Conservation (phyloP, 2,888 invertebrate species). For the Drosophila mulleri region DNA sequence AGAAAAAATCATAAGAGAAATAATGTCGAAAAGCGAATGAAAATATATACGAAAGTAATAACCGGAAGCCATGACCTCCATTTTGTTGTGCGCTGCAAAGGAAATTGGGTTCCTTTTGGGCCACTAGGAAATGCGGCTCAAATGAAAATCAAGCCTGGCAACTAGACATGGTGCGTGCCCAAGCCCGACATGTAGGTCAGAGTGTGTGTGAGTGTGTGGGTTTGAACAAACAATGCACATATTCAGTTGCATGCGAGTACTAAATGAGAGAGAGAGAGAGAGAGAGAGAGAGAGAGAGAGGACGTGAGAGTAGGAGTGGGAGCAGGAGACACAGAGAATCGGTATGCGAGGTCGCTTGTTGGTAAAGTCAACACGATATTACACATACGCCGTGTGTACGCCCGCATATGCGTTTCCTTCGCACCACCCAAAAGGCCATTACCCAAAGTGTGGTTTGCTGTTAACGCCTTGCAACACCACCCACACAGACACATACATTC, state of each 20-base stretch:
- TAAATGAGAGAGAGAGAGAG: slow-evolving; percentile 16
- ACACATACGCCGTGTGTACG: slow-evolving; percentile 52
- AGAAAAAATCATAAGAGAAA: slow-evolving; percentile 13
- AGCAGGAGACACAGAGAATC: not conserved
- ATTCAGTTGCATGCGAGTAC: slow-evolving; percentile 39
- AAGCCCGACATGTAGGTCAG: slow-evolving; percentile 48
- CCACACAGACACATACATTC: slow-evolving; percentile 4
- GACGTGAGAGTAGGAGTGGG: no score
- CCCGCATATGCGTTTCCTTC: slow-evolving; percentile 38
- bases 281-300: no score
- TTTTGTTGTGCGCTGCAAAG: slow-evolving; percentile 25
- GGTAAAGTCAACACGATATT: slow-evolving; percentile 67
- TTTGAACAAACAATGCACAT: slow-evolving; percentile 53
- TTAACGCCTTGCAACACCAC: slow-evolving; percentile 61
- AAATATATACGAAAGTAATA: slow-evolving; percentile 46
- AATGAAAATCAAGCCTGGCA: slow-evolving; percentile 66
- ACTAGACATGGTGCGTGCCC: slow-evolving; percentile 51
- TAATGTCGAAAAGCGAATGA: slow-evolving; percentile 11
- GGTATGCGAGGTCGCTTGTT: slow-evolving; percentile 44
- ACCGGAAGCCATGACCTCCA: slow-evolving; percentile 66
- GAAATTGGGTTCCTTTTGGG: slow-evolving; percentile 38
- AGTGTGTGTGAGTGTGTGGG: slow-evolving; percentile 29
- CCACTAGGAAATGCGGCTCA: slow-evolving; percentile 61
- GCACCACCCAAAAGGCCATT: slow-evolving; percentile 60
- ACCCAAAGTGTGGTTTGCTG: slow-evolving; percentile 73